Evolutionary conservation across 2,888 invertebrate genomes (phyloP).

Genomic region (Amphiduros pacificus): DNA sequence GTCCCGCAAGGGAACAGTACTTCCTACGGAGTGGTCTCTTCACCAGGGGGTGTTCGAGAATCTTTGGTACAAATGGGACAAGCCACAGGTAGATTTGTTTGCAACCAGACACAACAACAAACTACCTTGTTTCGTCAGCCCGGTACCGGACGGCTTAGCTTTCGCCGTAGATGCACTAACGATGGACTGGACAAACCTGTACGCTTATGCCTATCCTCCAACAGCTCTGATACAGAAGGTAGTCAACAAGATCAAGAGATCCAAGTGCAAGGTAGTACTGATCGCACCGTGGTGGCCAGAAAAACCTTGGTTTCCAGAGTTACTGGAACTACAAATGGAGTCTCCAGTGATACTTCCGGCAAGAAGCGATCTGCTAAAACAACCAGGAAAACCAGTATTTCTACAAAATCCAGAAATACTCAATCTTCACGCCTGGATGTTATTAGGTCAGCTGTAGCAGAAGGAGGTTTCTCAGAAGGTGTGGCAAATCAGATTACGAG

Average conservation of each 20-base stretch:
- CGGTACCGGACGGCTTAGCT: neutral
- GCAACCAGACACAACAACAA: neutral
- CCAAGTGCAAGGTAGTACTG: neutral
- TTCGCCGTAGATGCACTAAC: neutral
- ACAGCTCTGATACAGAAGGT: neutral
- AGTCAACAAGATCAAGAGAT: neutral
- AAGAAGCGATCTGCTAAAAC: no score
- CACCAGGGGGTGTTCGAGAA: neutral
- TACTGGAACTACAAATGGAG: no score
- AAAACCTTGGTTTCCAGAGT: neutral
- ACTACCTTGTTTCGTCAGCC: neutral
- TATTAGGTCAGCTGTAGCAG: no score
- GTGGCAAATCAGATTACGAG: no score
- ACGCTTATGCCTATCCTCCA: neutral
- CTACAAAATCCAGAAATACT: no score
- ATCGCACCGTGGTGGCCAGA: neutral
- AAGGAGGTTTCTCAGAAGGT: no score
- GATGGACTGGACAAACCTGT: neutral
- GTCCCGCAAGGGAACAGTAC: neutral
- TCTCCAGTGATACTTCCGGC: no score
- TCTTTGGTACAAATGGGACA: neutral
- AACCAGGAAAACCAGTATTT: no score
- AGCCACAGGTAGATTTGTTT: neutral
- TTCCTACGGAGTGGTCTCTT: neutral
- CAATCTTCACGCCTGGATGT: no score